A percentile compares a stretch with the other conserved stretches of the same genome.
Evolutionary conservation across 2,113 vertebrate species (phyloP).

Genomic region (Silurus meridionalis): DNA sequence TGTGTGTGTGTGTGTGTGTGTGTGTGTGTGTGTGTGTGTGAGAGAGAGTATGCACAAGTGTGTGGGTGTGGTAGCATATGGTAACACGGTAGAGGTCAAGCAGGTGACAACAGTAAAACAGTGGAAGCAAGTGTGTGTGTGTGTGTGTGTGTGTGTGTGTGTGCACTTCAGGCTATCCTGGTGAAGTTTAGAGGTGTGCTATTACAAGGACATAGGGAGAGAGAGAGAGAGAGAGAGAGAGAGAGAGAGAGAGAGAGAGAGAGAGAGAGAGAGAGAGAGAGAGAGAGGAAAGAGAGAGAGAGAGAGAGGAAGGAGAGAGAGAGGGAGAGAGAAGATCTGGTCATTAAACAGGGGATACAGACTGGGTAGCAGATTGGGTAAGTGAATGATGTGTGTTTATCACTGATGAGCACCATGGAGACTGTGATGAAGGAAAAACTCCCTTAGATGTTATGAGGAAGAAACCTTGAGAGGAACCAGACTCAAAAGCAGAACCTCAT

Average conservation of each 20-base stretch:
- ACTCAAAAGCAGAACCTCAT: no score
- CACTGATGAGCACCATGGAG: no score
- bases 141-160: conserved; percentile 34
- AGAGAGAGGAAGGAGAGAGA: conserved; percentile 32
- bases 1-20: conserved; percentile 33
- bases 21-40: conserved; percentile 28
- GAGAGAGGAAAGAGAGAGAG: not conserved
- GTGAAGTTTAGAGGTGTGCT: conserved; percentile 15
- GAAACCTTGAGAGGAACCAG: no score
- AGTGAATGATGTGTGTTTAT: no score
- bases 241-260: not conserved
- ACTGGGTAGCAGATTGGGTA: no score
- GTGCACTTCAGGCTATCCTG: conserved; percentile 33
- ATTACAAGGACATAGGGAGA: conserved; percentile 27
- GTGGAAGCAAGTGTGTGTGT: conserved; percentile 32
- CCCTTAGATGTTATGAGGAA: no score
- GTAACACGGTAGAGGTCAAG: conserved; percentile 46
- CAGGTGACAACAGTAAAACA: conserved; percentile 54
- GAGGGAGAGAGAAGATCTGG: conserved; percentile 36
- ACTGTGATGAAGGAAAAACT: no score
- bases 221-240: not conserved
- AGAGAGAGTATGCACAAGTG: conserved; percentile 10
- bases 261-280: not conserved
- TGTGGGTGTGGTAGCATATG: conserved; percentile 30
- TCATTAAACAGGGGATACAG: no score